phyloP scores from a whole-genome alignment of 2,888 invertebrate genomes.

The Trimorus sp. region DNA sequence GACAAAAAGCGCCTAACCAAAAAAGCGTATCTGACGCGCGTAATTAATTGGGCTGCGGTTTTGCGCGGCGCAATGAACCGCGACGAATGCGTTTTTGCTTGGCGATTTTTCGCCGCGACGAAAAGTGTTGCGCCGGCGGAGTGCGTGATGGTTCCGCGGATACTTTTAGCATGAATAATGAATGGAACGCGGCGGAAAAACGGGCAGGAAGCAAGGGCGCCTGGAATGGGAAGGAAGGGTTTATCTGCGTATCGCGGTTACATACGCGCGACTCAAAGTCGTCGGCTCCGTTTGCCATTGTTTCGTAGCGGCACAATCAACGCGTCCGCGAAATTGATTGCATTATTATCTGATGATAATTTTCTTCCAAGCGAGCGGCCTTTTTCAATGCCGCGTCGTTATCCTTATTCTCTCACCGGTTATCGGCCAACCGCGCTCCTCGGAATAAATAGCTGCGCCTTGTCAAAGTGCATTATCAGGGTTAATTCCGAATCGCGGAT shows the following conservation, averaged over 20 bases:
- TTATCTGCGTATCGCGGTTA: slow-evolving; percentile 50
- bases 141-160: slow-evolving; percentile 23
- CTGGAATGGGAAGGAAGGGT: slow-evolving; percentile 38
- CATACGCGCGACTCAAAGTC: slow-evolving; percentile 28
- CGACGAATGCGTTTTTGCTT: neutral
- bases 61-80: slow-evolving; percentile 2
- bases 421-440: slow-evolving; percentile 19
- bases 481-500: slow-evolving; percentile 13
- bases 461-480: slow-evolving; percentile 30
- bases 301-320: slow-evolving; percentile 46
- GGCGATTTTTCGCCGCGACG: neutral
- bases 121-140: neutral
- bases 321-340: slow-evolving; percentile 54
- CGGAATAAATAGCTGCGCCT: slow-evolving; percentile 42
- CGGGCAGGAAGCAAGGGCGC: slow-evolving; percentile 34
- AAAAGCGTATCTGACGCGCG: no score
- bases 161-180: slow-evolving; percentile 38
- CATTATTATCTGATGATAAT: slow-evolving; percentile 55
- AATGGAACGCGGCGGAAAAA: slow-evolving; percentile 35
- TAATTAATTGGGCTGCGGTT: slow-evolving; percentile 19
- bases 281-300: slow-evolving; percentile 50
- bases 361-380: slow-evolving; percentile 44
- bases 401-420: slow-evolving; percentile 40
- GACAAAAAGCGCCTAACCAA: no score
- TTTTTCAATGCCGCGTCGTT: slow-evolving; percentile 48